A percentile compares a stretch with the other conserved stretches of the same genome.
Evolutionary conservation across 2,888 invertebrate species (phyloP).

Genomic region (Lamproptera curius): DNA sequence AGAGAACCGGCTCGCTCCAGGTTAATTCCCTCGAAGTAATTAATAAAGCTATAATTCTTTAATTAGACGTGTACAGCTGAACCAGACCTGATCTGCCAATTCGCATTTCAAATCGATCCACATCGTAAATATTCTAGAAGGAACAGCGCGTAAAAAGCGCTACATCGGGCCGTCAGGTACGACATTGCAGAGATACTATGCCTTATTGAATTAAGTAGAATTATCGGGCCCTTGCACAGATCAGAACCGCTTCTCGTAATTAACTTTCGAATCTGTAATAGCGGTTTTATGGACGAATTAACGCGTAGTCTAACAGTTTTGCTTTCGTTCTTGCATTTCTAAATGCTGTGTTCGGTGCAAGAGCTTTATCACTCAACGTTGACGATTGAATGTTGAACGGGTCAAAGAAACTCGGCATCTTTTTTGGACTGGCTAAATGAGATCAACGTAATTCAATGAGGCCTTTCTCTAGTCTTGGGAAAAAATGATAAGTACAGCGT

Average conservation of each 20-base stretch:
- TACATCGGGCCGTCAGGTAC: conserved; percentile 17
- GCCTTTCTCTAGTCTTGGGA: too few species aligned
- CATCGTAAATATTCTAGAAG: conserved; percentile 4
- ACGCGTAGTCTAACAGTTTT: conserved; percentile 25
- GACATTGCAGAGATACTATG: conserved; percentile 16
- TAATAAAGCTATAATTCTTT: not conserved
- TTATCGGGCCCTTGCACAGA: conserved; percentile 16
- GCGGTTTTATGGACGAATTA: conserved; percentile 24
- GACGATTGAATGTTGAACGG: not conserved
- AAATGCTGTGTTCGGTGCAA: too few species aligned
- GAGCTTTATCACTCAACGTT: conserved; percentile 11
- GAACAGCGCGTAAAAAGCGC: conserved; percentile 3
- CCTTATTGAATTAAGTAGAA: conserved; percentile 18
- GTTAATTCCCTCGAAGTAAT: too few species aligned
- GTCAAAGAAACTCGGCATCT: not conserved
- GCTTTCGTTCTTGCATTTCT: conserved; percentile 27
- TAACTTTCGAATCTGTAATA: conserved; percentile 29
- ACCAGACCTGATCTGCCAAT: not conserved
- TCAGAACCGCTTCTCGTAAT: conserved; percentile 23
- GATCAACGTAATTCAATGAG: too few species aligned
- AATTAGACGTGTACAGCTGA: not conserved
- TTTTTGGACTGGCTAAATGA: too few species aligned
- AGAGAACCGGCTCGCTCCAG: too few species aligned
- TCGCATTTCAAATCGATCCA: not conserved
- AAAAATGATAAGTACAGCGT: too few species aligned